Evolutionary conservation across 2,797 vertebrate species (phyloP), one percentile per base, ranked within the genome.

Genomic region (Erithacus rubecula): DNA sequence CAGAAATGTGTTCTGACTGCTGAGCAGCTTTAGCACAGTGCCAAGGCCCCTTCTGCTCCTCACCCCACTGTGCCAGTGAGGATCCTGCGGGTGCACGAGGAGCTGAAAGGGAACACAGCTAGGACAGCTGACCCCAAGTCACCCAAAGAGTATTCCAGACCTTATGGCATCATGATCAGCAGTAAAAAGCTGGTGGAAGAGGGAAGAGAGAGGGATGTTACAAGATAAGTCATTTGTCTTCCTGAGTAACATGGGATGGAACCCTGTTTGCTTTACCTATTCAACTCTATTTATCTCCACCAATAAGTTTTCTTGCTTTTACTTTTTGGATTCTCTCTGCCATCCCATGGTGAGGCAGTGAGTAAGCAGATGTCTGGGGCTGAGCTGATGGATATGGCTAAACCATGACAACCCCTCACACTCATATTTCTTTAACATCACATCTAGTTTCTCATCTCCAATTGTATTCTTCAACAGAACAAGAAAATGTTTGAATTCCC

Each of bases 11-110:
- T 52, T 51, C 13, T 34, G 59, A 4, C 19, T 62, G 20, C 20
- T 55, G 41, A 84, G 17, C n/a, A 27, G 14, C 2, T 23, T 26
- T 51, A 26, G 9, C 8, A 34, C 7, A 9, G 4, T 1, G 2
- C 2, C 36, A 70, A 36, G 22, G 12, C 6, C 17, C 11, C n/a
- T 75, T 46, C 47, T 87, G 5, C 21, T 37, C 22, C 29, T 68
- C 37, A 24, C 2, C 4, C 26, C 8, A 2, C 6, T 13, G 8
- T 13, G 21, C 2, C 27, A 37, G 27, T 0, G 3, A 75, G n/a
- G 4, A 55, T 10, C 12, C 29, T 70, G 47, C 1, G 2, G n/a
- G 2, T 43, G 12, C 13, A 24, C 15, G 20, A 75, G 15, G 5
- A 26, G 30, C 1, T 64, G 21, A 19, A 24, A 70, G 22, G 26